phyloP scores from a whole-genome alignment of 2,797 vertebrate species.

The Apogon hyalosoma region DNA sequence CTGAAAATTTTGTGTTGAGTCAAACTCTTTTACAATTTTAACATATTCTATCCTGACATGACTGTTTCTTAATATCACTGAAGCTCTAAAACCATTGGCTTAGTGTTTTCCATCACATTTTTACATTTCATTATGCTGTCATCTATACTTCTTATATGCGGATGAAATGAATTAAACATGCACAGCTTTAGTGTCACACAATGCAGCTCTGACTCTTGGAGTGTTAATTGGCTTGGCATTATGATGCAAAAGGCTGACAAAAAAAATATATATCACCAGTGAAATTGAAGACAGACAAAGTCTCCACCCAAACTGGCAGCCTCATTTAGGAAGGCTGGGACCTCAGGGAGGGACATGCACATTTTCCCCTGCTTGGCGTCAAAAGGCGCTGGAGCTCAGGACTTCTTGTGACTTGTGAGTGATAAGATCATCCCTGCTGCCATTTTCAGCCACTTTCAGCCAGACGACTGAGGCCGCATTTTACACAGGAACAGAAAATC shows the following conservation, averaged over 20 bases:
- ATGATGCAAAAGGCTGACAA: conserved; percentile 27
- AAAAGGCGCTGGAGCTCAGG: conserved; percentile 22
- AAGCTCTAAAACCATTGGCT: too few species aligned
- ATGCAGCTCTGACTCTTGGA: conserved; percentile 11
- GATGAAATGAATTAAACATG: neutral
- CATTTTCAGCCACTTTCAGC: conserved; percentile 5
- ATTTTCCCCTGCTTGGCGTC: conserved; percentile 24
- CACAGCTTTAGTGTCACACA: conserved; percentile 10
- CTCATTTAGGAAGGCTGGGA: conserved; percentile 11
- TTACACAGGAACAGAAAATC: conserved; percentile 13
- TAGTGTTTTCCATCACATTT: too few species aligned
- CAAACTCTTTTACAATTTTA: too few species aligned
- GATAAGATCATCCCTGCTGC: conserved; percentile 44
- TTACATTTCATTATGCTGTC: neutral
- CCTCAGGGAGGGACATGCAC: conserved; percentile 18
- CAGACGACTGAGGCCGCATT: conserved; percentile 6
- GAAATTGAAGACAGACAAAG: conserved; percentile 46
- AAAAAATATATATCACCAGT: conserved; percentile 5
- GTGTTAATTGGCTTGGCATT: conserved; percentile 20
- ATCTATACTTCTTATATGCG: neutral
- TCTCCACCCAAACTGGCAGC: conserved; percentile 30
- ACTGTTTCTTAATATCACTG: too few species aligned
- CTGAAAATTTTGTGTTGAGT: too few species aligned
- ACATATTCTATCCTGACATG: too few species aligned
- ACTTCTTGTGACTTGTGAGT: conserved; percentile 23